phyloP scores from a whole-genome alignment of 2,113 vertebrate genomes.

The Hippoglossus stenolepis region DNA sequence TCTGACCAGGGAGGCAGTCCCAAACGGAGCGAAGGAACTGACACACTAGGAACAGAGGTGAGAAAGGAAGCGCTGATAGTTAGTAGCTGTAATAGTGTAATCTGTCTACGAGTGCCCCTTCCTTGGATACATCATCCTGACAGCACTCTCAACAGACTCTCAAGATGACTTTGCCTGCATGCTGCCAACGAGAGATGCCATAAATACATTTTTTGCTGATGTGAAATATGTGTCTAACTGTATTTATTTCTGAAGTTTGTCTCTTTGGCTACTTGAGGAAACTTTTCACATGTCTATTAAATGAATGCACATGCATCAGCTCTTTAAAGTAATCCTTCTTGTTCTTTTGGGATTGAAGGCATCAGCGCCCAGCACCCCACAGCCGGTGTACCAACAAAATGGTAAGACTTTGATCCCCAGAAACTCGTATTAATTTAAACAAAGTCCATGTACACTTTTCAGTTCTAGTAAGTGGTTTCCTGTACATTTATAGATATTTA shows the following conservation, averaged over 20 bases:
- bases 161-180: slow-evolving; percentile 46
- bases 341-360: slow-evolving; percentile 76
- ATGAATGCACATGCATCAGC: slow-evolving; percentile 13
- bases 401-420: slow-evolving; percentile 78
- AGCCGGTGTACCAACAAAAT: slow-evolving; percentile 94
- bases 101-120: slow-evolving; percentile 8
- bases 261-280: slow-evolving; percentile 21
- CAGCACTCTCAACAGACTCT: slow-evolving; percentile 21
- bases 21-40: slow-evolving; percentile 81
- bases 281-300: slow-evolving; percentile 18
- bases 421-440: background rate
- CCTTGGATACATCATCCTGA: slow-evolving; percentile 35
- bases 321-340: slow-evolving; percentile 22
- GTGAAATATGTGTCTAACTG: slow-evolving; percentile 43
- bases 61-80: slow-evolving; percentile 55
- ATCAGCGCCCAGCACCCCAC: slow-evolving; percentile 78
- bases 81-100: slow-evolving; percentile 26
- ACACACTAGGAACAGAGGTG: slow-evolving; percentile 84
- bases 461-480: background rate
- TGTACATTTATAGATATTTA: background rate
- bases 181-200: slow-evolving; percentile 52
- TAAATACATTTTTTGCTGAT: slow-evolving; percentile 48
- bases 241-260: slow-evolving; percentile 39
- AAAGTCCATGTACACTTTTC: background rate
- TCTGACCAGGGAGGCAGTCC: slow-evolving; percentile 86